Conservation (phyloP, 2,113 vertebrate genomes). For the Muntiacus muntjak region DNA sequence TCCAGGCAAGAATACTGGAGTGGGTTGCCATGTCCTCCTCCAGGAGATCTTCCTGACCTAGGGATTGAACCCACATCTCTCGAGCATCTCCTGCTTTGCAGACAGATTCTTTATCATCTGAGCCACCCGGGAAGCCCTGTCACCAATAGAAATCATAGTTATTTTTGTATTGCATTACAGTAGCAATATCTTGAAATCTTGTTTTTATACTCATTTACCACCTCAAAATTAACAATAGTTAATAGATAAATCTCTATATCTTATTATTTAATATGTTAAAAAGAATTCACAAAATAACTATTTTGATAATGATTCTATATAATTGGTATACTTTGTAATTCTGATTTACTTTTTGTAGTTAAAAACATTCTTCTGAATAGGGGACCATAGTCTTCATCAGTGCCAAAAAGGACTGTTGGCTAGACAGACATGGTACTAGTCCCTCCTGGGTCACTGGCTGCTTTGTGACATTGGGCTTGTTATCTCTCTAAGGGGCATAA, state of each 20-base stretch:
- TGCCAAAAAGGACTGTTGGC: background rate
- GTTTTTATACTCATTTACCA: background rate
- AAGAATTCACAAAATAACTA: background rate
- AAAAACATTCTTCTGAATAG: slow-evolving; percentile 7
- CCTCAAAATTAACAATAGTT: background rate
- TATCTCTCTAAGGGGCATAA: background rate
- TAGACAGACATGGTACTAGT: background rate
- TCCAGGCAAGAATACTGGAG: background rate
- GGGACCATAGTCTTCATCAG: background rate
- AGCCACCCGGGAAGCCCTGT: background rate
- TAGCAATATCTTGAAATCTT: background rate
- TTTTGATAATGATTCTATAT: background rate
- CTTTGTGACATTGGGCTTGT: background rate
- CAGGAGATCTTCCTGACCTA: background rate
- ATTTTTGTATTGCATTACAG: background rate
- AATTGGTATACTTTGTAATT: background rate
- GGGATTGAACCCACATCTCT: background rate
- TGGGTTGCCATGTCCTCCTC: background rate
- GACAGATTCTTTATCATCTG: background rate
- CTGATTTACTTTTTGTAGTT: background rate
- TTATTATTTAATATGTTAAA: background rate
- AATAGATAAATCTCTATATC: background rate
- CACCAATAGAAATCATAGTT: background rate
- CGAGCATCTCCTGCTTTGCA: background rate
- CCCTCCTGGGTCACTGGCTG: background rate